Evolutionary conservation across 35 echinoderm and acorn worm species (phyloP), one percentile per base, ranked within the genome.

Genomic region (Stichopus chloronotus): DNA sequence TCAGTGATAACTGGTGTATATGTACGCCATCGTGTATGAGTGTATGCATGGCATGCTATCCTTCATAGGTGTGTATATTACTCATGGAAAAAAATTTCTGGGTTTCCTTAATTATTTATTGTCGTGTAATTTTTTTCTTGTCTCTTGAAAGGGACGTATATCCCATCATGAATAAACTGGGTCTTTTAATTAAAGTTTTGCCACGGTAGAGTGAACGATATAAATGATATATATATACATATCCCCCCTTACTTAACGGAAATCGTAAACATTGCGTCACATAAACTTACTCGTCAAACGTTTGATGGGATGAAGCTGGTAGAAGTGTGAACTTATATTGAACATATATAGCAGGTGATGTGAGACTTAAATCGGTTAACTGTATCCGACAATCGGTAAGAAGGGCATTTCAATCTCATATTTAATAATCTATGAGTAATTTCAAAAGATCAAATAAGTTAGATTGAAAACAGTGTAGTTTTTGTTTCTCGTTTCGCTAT

Each of bases 251-350:
- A 74, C 22, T 74, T 74, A 74, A 74, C 69, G 69, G 69, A 74
- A 74, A 16, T 14, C 22, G 69, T 74, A 74, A 74, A 74, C 69
- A 74, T 74, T 74, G 69, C 69, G 69, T 74, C 69, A 74, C 22
- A 74, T 74, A n/a, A 7, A 74, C 69, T 74, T 19, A 74, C 69
- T 74, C 19, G 69, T 74, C 69, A 14, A n/a, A 4, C n/a, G 19
- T 74, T 74, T 43, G 4, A 74, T 74, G 69, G 22, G 22, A 20
- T 74, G 69, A 19, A 7, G 7, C 69, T 74, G 20, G 0, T 3
- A 43, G 30, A 43, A 43, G 30, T 43, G 69, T 74, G 69, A 74
- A 74, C 13, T 74, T 74, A 74, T 74, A 61, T 61, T 61, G 8
- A 61, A 43, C 30, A 43, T 43, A 43, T 43, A 43, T 43, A 43